These are phyloP conservation scores for Drosophila suzukii DNA, from an alignment of 1,140 invertebrate genomes.

Conservation along the genomic window DNA sequence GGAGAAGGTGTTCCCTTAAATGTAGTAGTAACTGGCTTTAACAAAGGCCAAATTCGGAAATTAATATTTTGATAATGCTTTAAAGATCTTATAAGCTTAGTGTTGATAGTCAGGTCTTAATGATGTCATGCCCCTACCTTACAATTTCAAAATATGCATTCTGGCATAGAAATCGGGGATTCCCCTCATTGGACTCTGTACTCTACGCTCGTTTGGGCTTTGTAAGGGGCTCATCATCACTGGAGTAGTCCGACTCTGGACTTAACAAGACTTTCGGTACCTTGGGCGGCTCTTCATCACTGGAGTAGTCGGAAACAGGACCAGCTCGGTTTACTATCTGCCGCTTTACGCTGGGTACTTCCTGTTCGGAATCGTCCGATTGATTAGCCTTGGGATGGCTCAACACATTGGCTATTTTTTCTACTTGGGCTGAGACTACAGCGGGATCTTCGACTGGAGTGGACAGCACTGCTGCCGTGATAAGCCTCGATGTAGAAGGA, in stretches of 20 bases:
- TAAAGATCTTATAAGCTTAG: not conserved
- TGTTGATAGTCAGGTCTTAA: not conserved
- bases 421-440: not conserved
- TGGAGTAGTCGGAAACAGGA: not conserved
- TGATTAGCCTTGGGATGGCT: not conserved
- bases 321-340: not conserved
- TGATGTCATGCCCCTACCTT: not conserved
- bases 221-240: conserved; percentile 15
- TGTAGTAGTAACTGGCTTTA: not conserved
- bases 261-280: not conserved
- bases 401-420: conserved; percentile 44
- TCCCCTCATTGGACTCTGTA: not conserved
- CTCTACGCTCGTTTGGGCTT: conserved; percentile 18
- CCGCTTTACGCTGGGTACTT: not conserved
- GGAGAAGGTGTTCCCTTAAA: not conserved
- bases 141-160: not conserved
- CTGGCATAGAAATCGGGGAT: not conserved
- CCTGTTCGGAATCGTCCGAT: conserved; percentile 5
- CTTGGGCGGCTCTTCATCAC: conserved; percentile 3
- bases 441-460: conserved; percentile 20
- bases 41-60: not conserved
- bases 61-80: not conserved
- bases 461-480: conserved; percentile 62
- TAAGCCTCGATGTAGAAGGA: conserved; percentile 50
- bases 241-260: conserved; percentile 15